phyloP scores from a whole-genome alignment of 2,113 vertebrate genomes.

The Oxygymnocypris stewartii region DNA sequence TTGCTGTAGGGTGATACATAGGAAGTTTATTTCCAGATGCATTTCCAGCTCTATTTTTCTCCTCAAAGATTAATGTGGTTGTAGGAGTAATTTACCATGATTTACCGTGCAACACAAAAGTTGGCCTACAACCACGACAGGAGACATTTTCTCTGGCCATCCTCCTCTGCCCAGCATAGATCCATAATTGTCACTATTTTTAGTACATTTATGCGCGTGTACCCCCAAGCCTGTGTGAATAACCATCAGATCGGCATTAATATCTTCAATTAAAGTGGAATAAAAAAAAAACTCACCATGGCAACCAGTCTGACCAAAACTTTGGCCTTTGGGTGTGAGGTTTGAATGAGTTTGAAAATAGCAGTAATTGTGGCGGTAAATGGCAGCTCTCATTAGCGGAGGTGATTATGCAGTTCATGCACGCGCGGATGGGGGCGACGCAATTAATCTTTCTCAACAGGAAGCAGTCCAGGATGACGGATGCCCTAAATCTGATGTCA shows the following conservation, averaged over 20 bases:
- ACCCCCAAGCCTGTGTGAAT: slow-evolving; percentile 42
- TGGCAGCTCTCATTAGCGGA: slow-evolving; percentile 70
- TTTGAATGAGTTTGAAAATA: slow-evolving; percentile 56
- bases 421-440: slow-evolving; percentile 71
- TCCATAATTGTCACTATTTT: slow-evolving; percentile 45
- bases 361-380: slow-evolving; percentile 60
- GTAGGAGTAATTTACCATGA: slow-evolving; percentile 28
- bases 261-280: slow-evolving; percentile 57
- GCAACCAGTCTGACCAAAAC: slow-evolving; percentile 53
- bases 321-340: slow-evolving; percentile 58
- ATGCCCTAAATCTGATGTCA: slow-evolving; percentile 67
- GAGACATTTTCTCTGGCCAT: background rate
- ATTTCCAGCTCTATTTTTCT: slow-evolving; percentile 36
- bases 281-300: slow-evolving; percentile 36
- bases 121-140: background rate
- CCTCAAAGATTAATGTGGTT: slow-evolving; percentile 45
- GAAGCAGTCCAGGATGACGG: slow-evolving; percentile 69
- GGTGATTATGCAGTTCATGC: slow-evolving; percentile 76
- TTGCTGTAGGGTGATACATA: slow-evolving; percentile 41
- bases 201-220: slow-evolving; percentile 44
- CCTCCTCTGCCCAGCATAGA: slow-evolving; percentile 17
- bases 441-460: slow-evolving; percentile 82
- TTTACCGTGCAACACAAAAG: slow-evolving; percentile 34
- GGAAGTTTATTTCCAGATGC: slow-evolving; percentile 45
- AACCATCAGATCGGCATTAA: slow-evolving; percentile 45